phyloP scores from a whole-genome alignment of 1,140 invertebrate species.

The Hycleus phaleratus region DNA sequence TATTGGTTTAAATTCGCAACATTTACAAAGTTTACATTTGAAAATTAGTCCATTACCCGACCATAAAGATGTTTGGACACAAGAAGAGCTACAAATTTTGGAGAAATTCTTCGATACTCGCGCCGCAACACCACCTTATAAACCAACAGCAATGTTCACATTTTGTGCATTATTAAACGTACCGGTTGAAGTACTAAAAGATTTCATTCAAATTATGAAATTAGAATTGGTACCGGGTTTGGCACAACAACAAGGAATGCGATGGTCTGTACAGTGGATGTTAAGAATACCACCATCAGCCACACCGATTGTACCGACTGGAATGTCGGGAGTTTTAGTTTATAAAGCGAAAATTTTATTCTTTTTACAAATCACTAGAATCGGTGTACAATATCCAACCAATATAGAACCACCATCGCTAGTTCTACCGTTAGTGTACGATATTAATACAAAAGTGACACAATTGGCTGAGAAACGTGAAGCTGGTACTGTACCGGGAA shows the following conservation, averaged over 20 bases:
- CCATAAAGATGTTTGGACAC: slow-evolving; percentile 75
- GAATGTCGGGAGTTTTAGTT: slow-evolving; percentile 74
- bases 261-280: slow-evolving; percentile 85
- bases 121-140: slow-evolving; percentile 79
- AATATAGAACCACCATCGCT: slow-evolving; percentile 67
- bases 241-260: slow-evolving; percentile 53
- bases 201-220: slow-evolving; percentile 85
- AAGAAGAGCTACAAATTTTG: slow-evolving; percentile 80
- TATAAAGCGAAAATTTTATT: slow-evolving; percentile 81
- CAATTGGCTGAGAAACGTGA: slow-evolving; percentile 75
- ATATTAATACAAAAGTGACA: slow-evolving; percentile 75
- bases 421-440: slow-evolving; percentile 82
- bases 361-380: slow-evolving; percentile 78
- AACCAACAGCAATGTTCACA: slow-evolving; percentile 75
- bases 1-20: slow-evolving; percentile 74
- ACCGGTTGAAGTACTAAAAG: slow-evolving; percentile 77
- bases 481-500: slow-evolving; percentile 51
- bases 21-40: slow-evolving; percentile 83
- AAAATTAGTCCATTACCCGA: slow-evolving; percentile 80
- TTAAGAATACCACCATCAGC: slow-evolving; percentile 82
- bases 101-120: slow-evolving; percentile 89
- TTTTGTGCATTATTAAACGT: slow-evolving; percentile 76
- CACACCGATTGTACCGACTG: slow-evolving; percentile 73
- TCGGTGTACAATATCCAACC: slow-evolving; percentile 53
- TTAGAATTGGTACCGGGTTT: slow-evolving; percentile 66